Conservation (phyloP, 2,888 invertebrate genomes). For the Candidula unifasciata region DNA sequence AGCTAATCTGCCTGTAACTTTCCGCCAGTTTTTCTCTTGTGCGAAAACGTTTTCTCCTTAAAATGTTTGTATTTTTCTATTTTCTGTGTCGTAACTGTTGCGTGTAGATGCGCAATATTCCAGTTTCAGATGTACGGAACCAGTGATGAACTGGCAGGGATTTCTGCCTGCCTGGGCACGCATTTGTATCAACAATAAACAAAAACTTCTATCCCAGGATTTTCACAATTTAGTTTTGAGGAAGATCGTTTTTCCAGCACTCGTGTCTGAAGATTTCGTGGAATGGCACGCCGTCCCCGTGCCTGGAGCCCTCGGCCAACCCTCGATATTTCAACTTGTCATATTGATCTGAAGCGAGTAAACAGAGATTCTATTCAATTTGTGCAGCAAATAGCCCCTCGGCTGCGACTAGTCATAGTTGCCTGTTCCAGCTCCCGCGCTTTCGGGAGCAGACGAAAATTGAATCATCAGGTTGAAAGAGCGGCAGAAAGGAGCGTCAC, state of each 20-base stretch:
- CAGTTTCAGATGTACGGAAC: too few species aligned
- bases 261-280: not conserved
- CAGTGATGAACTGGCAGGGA: too few species aligned
- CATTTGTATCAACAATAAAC: too few species aligned
- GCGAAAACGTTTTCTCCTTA: not conserved
- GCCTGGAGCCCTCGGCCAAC: not conserved
- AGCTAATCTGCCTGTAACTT: not conserved
- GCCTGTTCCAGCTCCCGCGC: not conserved
- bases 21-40: not conserved
- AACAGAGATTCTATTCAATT: slow-evolving; percentile 52
- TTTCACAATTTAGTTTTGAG: not conserved
- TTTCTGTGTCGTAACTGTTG: too few species aligned
- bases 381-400: slow-evolving; percentile 37
- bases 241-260: not conserved
- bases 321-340: slow-evolving; percentile 40
- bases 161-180: too few species aligned
- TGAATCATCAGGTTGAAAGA: slow-evolving; percentile 13
- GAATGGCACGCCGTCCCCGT: not conserved
- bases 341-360: slow-evolving; percentile 40
- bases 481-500: not conserved
- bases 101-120: too few species aligned
- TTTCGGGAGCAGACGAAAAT: slow-evolving; percentile 21
- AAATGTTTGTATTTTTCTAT: too few species aligned
- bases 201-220: not conserved
- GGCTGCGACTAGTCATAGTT: slow-evolving; percentile 11